Percentiles rank a stretch among this genome's conserved stretches.
Evolutionary conservation across 2,797 vertebrate genomes (phyloP).

Genomic region (Platyrinchus mystaceus): DNA sequence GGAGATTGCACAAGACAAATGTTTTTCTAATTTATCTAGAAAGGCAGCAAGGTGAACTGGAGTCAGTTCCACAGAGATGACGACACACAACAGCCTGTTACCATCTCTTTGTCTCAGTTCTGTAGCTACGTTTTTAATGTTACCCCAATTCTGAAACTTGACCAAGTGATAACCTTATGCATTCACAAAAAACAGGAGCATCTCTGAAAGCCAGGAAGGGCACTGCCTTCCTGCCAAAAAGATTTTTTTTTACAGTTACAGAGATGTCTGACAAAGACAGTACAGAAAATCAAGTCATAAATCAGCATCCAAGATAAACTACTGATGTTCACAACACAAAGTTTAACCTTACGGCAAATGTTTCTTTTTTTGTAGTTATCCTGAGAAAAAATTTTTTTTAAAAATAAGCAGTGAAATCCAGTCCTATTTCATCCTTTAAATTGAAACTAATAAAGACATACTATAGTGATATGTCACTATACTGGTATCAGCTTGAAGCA

Average conservation of each 20-base stretch:
- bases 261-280: neutral
- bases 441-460: neutral
- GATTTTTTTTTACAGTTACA: neutral
- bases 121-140: neutral
- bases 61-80: neutral
- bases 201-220: neutral
- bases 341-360: neutral
- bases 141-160: neutral
- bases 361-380: neutral
- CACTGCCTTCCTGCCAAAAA: neutral
- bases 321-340: neutral
- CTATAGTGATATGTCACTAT: rapidly evolving
- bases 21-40: neutral
- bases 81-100: neutral
- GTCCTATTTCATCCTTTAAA: neutral
- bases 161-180: neutral
- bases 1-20: neutral
- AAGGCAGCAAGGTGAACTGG: neutral
- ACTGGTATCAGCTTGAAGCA: neutral
- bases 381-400: neutral
- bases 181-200: neutral
- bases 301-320: neutral
- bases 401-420: neutral
- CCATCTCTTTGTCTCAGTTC: neutral
- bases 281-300: neutral